phyloP scores from a whole-genome alignment of 2,888 invertebrate genomes.

The Leptothorax acervorum region DNA sequence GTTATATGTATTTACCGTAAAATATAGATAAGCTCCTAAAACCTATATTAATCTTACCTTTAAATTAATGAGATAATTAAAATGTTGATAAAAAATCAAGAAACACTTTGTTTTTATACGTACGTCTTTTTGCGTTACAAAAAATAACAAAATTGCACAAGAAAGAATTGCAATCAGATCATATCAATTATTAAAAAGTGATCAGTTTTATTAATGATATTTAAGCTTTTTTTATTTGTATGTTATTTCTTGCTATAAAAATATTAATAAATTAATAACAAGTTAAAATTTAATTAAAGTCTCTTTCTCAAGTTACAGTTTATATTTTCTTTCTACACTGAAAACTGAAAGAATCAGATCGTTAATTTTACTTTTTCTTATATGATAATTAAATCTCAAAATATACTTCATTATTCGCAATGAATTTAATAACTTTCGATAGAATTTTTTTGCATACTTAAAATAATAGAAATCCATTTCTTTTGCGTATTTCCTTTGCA shows the following conservation, averaged over 20 bases:
- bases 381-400: neutral
- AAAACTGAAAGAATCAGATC: neutral
- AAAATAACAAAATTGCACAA: neutral
- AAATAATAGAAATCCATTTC: conserved; percentile 23
- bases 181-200: neutral
- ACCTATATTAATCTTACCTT: neutral
- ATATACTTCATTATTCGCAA: neutral
- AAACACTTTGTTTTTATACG: neutral
- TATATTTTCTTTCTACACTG: neutral
- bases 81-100: neutral
- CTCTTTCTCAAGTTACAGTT: neutral
- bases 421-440: neutral
- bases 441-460: neutral
- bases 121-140: neutral
- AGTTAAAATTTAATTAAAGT: neutral
- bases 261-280: neutral
- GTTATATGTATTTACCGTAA: neutral
- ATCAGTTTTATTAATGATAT: neutral
- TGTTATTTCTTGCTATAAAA: neutral
- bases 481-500: conserved; percentile 18
- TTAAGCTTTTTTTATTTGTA: neutral
- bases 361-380: neutral
- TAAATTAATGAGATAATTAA: neutral
- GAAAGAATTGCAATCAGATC: neutral
- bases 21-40: neutral